Conservation (phyloP, 2,797 vertebrate genomes). For the Bradypodion pumilum region DNA sequence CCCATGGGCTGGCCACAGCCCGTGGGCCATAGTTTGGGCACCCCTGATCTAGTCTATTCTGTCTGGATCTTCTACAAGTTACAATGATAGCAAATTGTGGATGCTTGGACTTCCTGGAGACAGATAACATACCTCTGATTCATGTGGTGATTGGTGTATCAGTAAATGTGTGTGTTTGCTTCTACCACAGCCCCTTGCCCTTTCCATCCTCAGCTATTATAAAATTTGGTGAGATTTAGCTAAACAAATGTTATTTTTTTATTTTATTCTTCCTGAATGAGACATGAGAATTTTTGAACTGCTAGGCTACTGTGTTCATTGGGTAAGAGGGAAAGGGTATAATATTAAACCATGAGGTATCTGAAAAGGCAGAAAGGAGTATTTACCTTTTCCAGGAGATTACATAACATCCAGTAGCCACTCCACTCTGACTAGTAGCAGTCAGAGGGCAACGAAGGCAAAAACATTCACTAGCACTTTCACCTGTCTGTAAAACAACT, state of each 20-base stretch:
- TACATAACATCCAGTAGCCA: conserved; percentile 89
- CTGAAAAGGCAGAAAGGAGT: neutral
- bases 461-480: conserved; percentile 95
- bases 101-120: neutral
- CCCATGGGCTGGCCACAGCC: too few relatives aligned
- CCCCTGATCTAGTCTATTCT: neutral
- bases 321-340: neutral
- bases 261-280: neutral
- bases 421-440: conserved; percentile 78
- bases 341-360: neutral
- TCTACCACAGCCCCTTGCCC: neutral
- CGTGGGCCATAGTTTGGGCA: too few relatives aligned
- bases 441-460: conserved; percentile 87
- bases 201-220: neutral
- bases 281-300: neutral
- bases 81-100: neutral
- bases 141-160: neutral
- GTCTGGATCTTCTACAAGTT: neutral
- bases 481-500: conserved; percentile 93
- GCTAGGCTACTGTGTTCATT: neutral
- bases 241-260: neutral
- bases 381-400: conserved; percentile 90
- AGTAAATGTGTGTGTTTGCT: neutral
- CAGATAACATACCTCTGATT: neutral
- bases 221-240: neutral